Base-by-base conservation (phyloP, 2,888 invertebrate genomes). In the Torymus aiolomorphi region DNA sequence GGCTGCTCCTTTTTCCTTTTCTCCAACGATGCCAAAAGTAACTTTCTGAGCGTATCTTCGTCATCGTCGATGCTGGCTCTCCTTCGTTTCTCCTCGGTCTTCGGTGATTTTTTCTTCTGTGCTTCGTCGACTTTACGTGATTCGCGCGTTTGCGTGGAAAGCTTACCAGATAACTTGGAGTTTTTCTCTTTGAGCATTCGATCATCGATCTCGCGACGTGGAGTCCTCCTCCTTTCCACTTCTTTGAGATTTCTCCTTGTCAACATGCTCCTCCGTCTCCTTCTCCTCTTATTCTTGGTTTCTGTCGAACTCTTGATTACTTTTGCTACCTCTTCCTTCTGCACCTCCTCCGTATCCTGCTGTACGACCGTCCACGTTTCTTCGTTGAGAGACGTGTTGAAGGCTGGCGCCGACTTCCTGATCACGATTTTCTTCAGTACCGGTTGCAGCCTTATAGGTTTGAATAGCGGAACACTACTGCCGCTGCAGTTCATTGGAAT, bases 51-150 rank as follows among this genome's bases (percentile, higher is more conserved):
- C n/a, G 84, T 85, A 65, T 89, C 87, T 63, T 89, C 90, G 66
- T 90, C 90, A n/a, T 90, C 90, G 0, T 90, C 90, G 3, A 88
- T 42, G 59, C 89, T 90, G 12, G 42, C 13, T 20, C 69, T 71
- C 12, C 52, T 42, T 14, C 16, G 61, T 59, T 59, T 80, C 2
- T 65, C 42, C 31, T 73, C 5, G 66, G 61, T 14, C 49, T 51
- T 61, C 56, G 54, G n/a, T 56, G 63, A 51, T 5, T 78, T 57
- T 18, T 54, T 52, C 11, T 31, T 42, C 8, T 42, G 42, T 42
- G 42, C 42, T 42, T 20, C 49, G 24, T 63, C n/a, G 31, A 10
- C 56, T 24, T 62, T 12, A 1, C 52, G 16, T 4, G 42, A 42
- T 8, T 51, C 31, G 10, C 52, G 16, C 13, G 5, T 16, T 42